These are phyloP conservation scores for Thera britannica DNA, from an alignment of 2,888 invertebrate genomes.

Conservation along the genomic window DNA sequence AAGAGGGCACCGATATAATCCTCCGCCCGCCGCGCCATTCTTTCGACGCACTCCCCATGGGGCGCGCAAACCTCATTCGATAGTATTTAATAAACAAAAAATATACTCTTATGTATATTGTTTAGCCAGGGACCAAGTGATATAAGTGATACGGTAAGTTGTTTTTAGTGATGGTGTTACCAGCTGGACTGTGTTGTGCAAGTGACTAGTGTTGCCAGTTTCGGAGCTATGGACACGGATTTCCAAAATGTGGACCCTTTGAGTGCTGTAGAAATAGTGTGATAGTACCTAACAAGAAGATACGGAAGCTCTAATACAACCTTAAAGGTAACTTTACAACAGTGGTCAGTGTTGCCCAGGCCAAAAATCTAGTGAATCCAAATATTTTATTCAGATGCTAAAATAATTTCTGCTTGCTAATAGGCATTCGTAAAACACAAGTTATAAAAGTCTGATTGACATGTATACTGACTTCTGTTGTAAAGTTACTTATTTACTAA, in stretches of 20 bases:
- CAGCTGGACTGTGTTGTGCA: constrained; percentile 76
- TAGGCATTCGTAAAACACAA: not conserved
- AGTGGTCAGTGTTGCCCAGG: constrained; percentile 69
- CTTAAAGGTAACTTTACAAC: constrained; percentile 44
- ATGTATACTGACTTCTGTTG: constrained; percentile 28
- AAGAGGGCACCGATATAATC: constrained; percentile 73
- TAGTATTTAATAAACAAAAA: constrained; percentile 70
- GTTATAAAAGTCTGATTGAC: not conserved
- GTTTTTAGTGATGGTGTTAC: constrained; percentile 67
- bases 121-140: constrained; percentile 81
- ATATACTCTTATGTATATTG: constrained; percentile 66
- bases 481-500: constrained; percentile 27
- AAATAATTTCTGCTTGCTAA: not conserved
- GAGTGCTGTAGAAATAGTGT: constrained; percentile 48
- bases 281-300: constrained; percentile 42
- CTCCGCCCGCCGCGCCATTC: constrained; percentile 80
- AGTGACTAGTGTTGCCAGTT: constrained; percentile 70
- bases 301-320: constrained; percentile 41
- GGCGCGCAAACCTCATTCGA: constrained; percentile 80
- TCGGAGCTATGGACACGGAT: constrained; percentile 37
- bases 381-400: not conserved
- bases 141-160: constrained; percentile 82
- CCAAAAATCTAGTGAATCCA: constrained; percentile 2
- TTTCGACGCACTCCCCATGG: constrained; percentile 80
- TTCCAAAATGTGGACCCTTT: constrained; percentile 56